Evolutionary conservation across 2,888 invertebrate species (phyloP).

Genomic region (Drosophila imparisetae): DNA sequence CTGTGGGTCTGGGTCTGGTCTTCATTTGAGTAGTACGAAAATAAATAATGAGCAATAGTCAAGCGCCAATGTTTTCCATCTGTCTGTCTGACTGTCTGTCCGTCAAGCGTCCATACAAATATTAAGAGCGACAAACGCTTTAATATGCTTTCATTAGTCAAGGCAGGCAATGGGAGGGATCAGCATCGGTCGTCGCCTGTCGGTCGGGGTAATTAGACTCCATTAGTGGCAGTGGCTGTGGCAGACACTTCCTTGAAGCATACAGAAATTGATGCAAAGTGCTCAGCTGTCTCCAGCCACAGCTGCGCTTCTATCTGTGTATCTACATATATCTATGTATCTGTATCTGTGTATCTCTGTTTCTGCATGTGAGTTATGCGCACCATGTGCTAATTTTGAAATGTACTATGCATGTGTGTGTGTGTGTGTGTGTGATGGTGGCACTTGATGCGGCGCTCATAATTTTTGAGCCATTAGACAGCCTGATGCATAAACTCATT

Average conservation of each 20-base stretch:
- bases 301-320: slow-evolving; percentile 23
- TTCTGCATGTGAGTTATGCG: slow-evolving; percentile 46
- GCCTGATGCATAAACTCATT: slow-evolving; percentile 74
- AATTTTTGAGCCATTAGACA: slow-evolving; percentile 80
- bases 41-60: slow-evolving; percentile 57
- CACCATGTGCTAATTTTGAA: slow-evolving; percentile 52
- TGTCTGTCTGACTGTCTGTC: slow-evolving; percentile 40
- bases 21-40: slow-evolving; percentile 46
- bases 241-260: slow-evolving; percentile 49
- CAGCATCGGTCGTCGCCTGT: slow-evolving; percentile 50
- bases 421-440: slow-evolving; percentile 10
- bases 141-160: slow-evolving; percentile 73
- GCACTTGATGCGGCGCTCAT: slow-evolving; percentile 66
- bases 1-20: slow-evolving; percentile 6
- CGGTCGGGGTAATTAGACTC: slow-evolving; percentile 74
- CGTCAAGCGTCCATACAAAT: slow-evolving; percentile 37
- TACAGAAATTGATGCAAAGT: slow-evolving; percentile 63
- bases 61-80: slow-evolving; percentile 47
- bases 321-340: slow-evolving; percentile 14
- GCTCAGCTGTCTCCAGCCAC: slow-evolving; percentile 43
- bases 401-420: slow-evolving; percentile 30
- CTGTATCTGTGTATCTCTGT: slow-evolving; percentile 2
- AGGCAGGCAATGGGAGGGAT: slow-evolving; percentile 39
- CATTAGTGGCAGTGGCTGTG: slow-evolving; percentile 69
- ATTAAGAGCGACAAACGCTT: slow-evolving; percentile 54